phyloP scores from a whole-genome alignment of 2,797 vertebrate genomes.

The Threskiornis aethiopicus region DNA sequence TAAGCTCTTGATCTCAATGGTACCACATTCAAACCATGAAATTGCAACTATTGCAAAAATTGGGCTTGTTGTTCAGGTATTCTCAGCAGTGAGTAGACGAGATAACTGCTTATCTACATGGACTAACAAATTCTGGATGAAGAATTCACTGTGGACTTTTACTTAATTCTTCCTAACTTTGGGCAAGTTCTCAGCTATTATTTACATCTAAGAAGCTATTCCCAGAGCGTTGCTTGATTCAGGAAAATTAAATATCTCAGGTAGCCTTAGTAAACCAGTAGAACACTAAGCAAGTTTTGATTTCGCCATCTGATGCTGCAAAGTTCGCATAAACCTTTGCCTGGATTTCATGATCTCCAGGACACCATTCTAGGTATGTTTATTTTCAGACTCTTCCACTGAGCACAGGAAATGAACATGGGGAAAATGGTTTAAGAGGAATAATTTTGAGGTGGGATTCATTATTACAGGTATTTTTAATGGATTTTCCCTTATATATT shows the following conservation, averaged over 20 bases:
- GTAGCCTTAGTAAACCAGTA: background rate
- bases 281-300: background rate
- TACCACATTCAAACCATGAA: background rate
- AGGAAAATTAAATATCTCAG: background rate
- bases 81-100: background rate
- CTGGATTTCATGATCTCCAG: background rate
- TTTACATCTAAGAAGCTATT: background rate
- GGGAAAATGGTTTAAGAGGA: background rate
- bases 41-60: background rate
- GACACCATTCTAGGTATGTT: background rate
- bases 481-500: background rate
- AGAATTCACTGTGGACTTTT: background rate
- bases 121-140: background rate
- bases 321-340: background rate
- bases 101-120: background rate
- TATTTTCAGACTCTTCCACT: background rate
- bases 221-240: background rate
- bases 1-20: background rate
- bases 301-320: background rate
- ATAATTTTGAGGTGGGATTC: fast-evolving
- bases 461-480: background rate
- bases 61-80: background rate
- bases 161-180: background rate
- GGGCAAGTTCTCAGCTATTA: background rate
- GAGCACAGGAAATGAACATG: background rate